phyloP scores from a whole-genome alignment of 2,113 vertebrate species.

The Eublepharis macularius region DNA sequence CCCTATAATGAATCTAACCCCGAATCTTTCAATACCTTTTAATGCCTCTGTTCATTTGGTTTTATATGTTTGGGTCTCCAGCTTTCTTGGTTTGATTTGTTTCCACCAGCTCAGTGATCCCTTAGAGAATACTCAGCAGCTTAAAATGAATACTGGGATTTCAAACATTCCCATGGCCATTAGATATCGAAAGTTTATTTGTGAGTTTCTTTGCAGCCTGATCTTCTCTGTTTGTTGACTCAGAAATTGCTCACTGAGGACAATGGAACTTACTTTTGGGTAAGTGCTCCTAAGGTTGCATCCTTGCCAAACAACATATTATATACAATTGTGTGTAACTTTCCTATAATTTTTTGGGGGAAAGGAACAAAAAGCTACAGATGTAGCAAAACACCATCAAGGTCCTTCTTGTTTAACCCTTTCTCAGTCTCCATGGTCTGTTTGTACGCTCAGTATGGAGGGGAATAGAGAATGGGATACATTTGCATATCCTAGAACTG shows the following conservation, averaged over 20 bases:
- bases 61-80: background rate
- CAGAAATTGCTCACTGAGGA: background rate
- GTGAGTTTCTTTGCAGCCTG: background rate
- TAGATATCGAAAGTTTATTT: background rate
- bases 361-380: background rate
- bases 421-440: too few relatives aligned
- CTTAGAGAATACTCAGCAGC: background rate
- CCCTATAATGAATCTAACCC: background rate
- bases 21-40: background rate
- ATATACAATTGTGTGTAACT: background rate
- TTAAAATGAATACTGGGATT: background rate
- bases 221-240: too few relatives aligned
- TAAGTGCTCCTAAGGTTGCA: background rate
- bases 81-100: background rate
- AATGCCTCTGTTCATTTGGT: background rate
- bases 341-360: too few relatives aligned
- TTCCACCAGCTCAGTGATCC: background rate
- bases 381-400: background rate
- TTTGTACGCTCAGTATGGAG: too few relatives aligned
- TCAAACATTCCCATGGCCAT: background rate
- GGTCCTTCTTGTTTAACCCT: too few relatives aligned
- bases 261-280: background rate
- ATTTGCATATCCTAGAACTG: too few relatives aligned
- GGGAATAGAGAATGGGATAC: too few relatives aligned
- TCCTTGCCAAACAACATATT: background rate